Evolutionary conservation across 2,113 vertebrate species (phyloP), one percentile per base, ranked within the genome.

Genomic region (Holacanthus passer): DNA sequence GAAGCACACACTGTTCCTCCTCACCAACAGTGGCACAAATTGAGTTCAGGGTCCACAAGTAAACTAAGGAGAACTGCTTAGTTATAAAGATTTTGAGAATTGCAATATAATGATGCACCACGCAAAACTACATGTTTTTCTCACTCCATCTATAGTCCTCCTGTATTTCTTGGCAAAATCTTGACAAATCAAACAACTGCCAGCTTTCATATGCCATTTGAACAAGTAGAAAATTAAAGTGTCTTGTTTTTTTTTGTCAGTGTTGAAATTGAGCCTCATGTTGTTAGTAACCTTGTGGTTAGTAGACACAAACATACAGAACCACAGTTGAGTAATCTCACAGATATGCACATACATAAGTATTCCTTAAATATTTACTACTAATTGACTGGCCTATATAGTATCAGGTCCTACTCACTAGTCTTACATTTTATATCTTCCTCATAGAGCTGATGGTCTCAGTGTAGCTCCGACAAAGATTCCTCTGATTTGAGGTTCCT

Each of bases 1-100:
- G 52, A 7, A 65, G 41, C 53, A 78, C 80, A 77, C 58, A 47
- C 53, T 70, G 71, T 60, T 76, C 63, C 32, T 71, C 56, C 3
- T 50, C 62, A 63, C 32, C 9, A n/a, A 14, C 27, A 20, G 22
- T 72, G n/a, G 17, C 35, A 65, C 76, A 47, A 16, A 1, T 73
- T 35, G 4, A 4, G 3, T 5, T 27, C n/a, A 27, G 17, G 22
- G 13, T 20, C 22, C n/a, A 47, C 3, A 50, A 9, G 14, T 48
- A 58, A 17, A 4, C 7, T 22, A 41, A 41, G 32, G 27, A 56
- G 7, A 47, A 10, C 10, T n/a, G 52, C 24, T 64, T 55, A 17
- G 43, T 3, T 55, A 19, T 58, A 55, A 56, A 65, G 24, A 14
- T 19, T 50, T 48, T 29, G 31, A 20, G n/a, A 37, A n/a, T 17